Evolutionary conservation across 37 sponge, comb jelly and placozoan genomes (phyloP).

Genomic region (Mnemiopsis leidyi): DNA sequence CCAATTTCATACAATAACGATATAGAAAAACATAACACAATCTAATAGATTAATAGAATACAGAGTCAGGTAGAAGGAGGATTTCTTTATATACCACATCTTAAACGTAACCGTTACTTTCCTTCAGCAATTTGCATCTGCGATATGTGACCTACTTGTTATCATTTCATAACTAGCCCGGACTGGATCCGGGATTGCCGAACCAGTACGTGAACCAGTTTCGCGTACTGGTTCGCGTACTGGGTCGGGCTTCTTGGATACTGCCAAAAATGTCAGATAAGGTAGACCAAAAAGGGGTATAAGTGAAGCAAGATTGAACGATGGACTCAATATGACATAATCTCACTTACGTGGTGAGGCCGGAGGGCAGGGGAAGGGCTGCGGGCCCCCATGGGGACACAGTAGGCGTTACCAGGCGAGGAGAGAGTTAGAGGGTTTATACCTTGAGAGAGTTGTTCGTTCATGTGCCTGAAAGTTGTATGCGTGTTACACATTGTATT

Average conservation of each 20-base stretch:
- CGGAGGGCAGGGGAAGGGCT: constrained; percentile 26
- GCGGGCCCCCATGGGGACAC: constrained; percentile 39
- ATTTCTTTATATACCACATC: too few relatives aligned
- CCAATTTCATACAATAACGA: too few relatives aligned
- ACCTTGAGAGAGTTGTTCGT: constrained; percentile 50
- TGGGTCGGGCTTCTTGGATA: too few relatives aligned
- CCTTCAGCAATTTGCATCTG: too few relatives aligned
- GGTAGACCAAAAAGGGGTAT: background rate
- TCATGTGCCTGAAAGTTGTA: constrained; percentile 58
- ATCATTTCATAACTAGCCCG: too few relatives aligned
- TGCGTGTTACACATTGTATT: too few relatives aligned
- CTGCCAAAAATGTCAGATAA: background rate
- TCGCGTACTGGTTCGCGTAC: too few relatives aligned
- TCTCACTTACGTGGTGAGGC: background rate
- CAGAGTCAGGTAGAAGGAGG: background rate
- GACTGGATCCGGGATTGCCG: too few relatives aligned
- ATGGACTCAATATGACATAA: background rate
- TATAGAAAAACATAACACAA: too few relatives aligned
- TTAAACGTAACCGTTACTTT: too few relatives aligned
- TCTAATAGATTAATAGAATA: background rate
- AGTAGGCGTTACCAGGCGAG: constrained; percentile 1
- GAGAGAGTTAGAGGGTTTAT: constrained; percentile 33
- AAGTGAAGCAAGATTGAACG: background rate
- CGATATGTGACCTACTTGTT: too few relatives aligned
- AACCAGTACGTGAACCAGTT: too few relatives aligned